Evolutionary conservation across 1,140 invertebrate genomes (phyloP).

Genomic region (Sycophaga agraensis): DNA sequence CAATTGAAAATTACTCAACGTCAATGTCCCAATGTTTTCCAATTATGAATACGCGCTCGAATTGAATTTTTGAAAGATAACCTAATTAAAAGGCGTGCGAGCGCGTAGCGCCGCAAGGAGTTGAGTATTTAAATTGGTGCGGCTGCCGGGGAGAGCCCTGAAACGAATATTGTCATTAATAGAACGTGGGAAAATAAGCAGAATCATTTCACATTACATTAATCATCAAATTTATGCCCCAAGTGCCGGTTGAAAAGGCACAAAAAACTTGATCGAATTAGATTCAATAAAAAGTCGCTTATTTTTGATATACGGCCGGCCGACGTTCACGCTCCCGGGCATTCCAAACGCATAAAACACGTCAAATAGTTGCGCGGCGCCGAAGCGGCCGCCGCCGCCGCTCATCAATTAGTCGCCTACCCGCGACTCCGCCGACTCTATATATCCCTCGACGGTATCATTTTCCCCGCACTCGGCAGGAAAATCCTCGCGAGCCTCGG

Average conservation of each 20-base stretch:
- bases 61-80: no score
- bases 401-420: neutral
- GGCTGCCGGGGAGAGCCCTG: neutral
- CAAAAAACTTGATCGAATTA: slow-evolving; percentile 4
- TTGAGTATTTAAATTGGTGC: no score
- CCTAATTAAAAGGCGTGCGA: no score
- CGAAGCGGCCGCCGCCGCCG: neutral
- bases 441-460: no score
- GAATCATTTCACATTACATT: neutral
- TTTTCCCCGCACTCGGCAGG: no score
- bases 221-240: slow-evolving; percentile 4
- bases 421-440: neutral
- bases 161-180: neutral
- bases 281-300: slow-evolving; percentile 12
- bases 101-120: no score
- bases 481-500: no score
- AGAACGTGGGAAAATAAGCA: slow-evolving; percentile 9
- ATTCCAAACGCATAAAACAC: neutral
- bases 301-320: no score
- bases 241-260: neutral
- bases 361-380: neutral
- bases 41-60: no score
- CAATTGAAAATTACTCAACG: no score
- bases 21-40: no score
- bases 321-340: neutral